phyloP scores from a whole-genome alignment of 2,888 invertebrate species.

The Agrochola macilenta region DNA sequence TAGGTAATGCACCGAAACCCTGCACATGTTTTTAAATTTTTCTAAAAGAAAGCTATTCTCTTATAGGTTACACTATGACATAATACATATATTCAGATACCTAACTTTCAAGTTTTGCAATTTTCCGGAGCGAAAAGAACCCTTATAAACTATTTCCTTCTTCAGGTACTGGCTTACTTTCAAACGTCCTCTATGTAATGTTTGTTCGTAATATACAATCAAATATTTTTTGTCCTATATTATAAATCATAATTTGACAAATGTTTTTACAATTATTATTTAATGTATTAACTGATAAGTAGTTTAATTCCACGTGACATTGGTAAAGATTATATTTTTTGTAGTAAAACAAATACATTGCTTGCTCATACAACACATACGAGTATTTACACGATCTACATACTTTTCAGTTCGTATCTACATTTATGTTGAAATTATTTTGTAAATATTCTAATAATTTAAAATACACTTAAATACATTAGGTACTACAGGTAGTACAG shows the following conservation, averaged over 20 bases:
- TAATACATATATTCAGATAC: background rate
- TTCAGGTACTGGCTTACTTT: background rate
- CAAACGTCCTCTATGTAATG: background rate
- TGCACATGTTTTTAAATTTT: background rate
- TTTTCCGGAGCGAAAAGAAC: background rate
- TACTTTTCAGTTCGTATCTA: background rate
- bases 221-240: constrained; percentile 1
- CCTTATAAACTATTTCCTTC: constrained; percentile 4
- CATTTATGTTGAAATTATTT: background rate
- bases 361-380: constrained; percentile 13
- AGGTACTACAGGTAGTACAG: too few species aligned
- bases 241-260: constrained; percentile 24
- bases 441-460: too few species aligned
- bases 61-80: background rate
- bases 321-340: constrained; percentile 4
- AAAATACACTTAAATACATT: too few species aligned
- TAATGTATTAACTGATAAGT: constrained; percentile 15
- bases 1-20: background rate
- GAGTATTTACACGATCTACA: constrained; percentile 26
- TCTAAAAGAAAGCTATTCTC: background rate
- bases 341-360: background rate
- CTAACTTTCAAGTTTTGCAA: constrained; percentile 7
- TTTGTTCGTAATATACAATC: background rate
- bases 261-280: background rate
- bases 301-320: background rate